These are phyloP conservation scores for Muntiacus reevesi DNA, from an alignment of 2,113 vertebrate species.

Conservation along the genomic window DNA sequence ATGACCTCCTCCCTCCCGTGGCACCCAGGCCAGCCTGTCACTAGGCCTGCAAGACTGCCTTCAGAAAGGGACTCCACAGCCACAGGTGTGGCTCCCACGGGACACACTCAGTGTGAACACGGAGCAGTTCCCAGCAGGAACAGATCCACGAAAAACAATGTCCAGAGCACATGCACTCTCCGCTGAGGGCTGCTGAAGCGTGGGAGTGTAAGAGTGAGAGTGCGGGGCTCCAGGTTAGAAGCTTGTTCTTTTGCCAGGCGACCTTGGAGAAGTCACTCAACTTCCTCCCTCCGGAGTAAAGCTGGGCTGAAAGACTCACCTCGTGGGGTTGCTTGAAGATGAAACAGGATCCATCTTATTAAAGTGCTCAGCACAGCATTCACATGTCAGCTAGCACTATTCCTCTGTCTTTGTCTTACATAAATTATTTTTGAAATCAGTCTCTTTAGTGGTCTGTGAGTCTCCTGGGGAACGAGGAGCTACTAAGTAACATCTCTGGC, in stretches of 20 bases:
- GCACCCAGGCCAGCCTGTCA: neutral
- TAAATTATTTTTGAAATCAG: neutral
- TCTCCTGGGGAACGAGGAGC: neutral
- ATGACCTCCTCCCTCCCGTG: neutral
- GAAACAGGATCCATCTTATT: neutral
- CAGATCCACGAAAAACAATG: neutral
- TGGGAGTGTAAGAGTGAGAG: neutral
- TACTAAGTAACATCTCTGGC: neutral
- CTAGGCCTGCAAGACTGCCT: neutral
- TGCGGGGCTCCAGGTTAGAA: neutral
- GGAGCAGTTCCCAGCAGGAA: neutral
- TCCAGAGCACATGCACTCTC: too few species aligned
- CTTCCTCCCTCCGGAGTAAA: neutral
- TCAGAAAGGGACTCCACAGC: neutral
- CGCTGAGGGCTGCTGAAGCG: neutral
- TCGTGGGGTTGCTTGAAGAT: neutral
- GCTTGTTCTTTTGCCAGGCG: neutral
- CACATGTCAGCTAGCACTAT: neutral
- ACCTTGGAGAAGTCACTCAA: neutral
- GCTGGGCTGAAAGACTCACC: neutral
- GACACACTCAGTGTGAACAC: neutral
- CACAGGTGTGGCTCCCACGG: neutral
- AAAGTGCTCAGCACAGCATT: neutral
- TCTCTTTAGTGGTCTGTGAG: neutral
- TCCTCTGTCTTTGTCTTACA: neutral